phyloP scores from a whole-genome alignment of 2,888 invertebrate species.

The Plusia festucae region DNA sequence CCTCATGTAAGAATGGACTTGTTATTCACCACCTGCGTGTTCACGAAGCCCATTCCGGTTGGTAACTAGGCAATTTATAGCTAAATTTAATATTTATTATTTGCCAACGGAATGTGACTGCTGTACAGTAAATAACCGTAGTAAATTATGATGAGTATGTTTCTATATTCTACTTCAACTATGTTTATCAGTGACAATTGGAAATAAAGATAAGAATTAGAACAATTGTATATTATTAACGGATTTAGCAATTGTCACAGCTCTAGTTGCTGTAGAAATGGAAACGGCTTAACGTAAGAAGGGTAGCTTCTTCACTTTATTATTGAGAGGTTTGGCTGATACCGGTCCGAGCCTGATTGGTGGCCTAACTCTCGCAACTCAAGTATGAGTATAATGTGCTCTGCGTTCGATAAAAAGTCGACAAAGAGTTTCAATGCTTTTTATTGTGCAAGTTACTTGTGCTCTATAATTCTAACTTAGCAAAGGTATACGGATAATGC shows the following conservation, averaged over 20 bases:
- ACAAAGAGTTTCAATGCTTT: conserved; percentile 66
- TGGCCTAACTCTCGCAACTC: conserved; percentile 28
- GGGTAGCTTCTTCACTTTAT: conserved; percentile 69
- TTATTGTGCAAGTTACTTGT: conserved; percentile 70
- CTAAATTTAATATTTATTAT: conserved; percentile 86
- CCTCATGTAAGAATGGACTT: conserved; percentile 84
- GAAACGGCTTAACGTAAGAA: conserved; percentile 67
- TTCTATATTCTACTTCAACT: conserved; percentile 65
- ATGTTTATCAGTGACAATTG: conserved; percentile 42
- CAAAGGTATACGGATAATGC: conserved; percentile 82
- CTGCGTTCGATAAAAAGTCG: conserved; percentile 61
- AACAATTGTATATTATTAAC: conserved; percentile 53
- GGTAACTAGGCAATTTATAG: conserved; percentile 88
- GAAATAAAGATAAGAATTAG: conserved; percentile 40
- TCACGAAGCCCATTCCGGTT: conserved; percentile 87
- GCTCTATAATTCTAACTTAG: conserved; percentile 80
- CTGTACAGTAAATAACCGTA: conserved; percentile 86
- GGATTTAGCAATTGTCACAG: conserved; percentile 45
- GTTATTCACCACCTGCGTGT: conserved; percentile 89
- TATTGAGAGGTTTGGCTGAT: conserved; percentile 37
- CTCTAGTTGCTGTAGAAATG: conserved; percentile 54
- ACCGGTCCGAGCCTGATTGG: conserved; percentile 31
- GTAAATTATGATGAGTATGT: conserved; percentile 75
- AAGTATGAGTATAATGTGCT: conserved; percentile 43
- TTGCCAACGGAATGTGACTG: conserved; percentile 88